Evolutionary conservation across 2,797 vertebrate genomes (phyloP).

Genomic region (Cyclura pinguis): DNA sequence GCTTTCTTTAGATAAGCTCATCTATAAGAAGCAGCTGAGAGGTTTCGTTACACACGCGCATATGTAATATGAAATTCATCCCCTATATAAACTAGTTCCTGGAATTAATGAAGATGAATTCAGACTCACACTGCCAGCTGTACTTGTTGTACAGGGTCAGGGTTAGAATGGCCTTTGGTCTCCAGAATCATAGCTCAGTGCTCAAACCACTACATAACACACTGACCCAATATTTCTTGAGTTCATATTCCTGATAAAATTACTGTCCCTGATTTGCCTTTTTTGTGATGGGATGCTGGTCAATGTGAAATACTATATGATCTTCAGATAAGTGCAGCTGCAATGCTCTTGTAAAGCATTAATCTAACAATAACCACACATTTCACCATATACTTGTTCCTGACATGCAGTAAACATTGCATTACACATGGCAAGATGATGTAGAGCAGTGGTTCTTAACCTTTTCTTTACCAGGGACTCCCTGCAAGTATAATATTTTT

Average conservation of each 20-base stretch:
- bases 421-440: neutral
- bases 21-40: neutral
- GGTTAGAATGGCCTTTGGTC: neutral
- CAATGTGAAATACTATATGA: neutral
- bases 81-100: neutral
- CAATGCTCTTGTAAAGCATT: neutral
- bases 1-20: neutral
- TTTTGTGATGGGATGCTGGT: neutral
- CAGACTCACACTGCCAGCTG: neutral
- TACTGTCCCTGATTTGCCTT: neutral
- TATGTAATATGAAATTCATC: neutral
- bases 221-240: too few species aligned
- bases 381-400: neutral
- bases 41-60: neutral
- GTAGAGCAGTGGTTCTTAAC: too few species aligned
- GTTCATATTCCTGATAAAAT: too few species aligned
- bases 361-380: neutral
- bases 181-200: too few species aligned
- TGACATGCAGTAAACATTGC: neutral
- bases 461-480: too few species aligned
- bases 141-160: neutral
- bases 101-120: neutral
- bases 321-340: neutral
- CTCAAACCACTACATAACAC: too few species aligned
- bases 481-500: too few species aligned